These are phyloP conservation scores for Propithecus deckenii DNA, from an alignment of 2,797 vertebrate species.

Conservation along the genomic window DNA sequence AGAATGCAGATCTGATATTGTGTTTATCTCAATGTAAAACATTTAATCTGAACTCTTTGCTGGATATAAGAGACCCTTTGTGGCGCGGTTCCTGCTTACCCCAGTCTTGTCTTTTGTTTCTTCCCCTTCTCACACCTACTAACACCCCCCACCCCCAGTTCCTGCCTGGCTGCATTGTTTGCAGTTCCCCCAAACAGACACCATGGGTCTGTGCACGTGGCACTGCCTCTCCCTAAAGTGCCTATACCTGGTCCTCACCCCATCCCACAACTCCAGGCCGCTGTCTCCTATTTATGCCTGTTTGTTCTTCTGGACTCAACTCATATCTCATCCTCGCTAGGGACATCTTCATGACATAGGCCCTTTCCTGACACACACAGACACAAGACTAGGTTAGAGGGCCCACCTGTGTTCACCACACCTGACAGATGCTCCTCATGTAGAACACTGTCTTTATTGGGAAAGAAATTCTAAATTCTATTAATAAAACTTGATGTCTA, in stretches of 20 bases:
- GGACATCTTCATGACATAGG: neutral
- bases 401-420: too few relatives aligned
- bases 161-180: neutral
- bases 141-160: neutral
- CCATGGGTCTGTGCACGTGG: neutral
- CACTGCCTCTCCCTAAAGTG: neutral
- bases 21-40: neutral
- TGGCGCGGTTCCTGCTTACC: neutral
- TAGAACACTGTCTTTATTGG: neutral
- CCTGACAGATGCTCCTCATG: neutral
- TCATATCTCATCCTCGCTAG: neutral
- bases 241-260: too few relatives aligned
- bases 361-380: neutral
- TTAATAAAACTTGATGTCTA: neutral
- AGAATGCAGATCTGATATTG: neutral
- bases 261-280: too few relatives aligned
- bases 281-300: neutral
- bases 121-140: neutral
- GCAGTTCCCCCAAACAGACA: neutral
- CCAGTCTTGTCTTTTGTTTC: neutral
- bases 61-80: neutral
- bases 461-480: neutral
- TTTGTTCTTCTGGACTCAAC: neutral
- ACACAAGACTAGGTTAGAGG: neutral
- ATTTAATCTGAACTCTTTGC: neutral